phyloP scores from a whole-genome alignment of 2,797 vertebrate genomes.

The Eulemur mongoz region DNA sequence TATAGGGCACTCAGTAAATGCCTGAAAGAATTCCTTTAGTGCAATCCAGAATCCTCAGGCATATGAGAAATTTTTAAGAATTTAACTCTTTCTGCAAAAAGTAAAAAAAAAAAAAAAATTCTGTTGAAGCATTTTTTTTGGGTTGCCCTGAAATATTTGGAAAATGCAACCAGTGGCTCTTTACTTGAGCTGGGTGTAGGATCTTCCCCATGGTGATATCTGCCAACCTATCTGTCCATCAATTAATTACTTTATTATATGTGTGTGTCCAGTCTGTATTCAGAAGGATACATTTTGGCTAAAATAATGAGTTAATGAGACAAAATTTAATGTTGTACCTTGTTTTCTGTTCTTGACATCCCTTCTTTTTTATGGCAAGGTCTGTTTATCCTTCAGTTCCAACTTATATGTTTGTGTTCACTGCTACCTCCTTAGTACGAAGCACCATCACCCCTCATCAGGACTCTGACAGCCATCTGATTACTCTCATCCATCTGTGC shows the following conservation, averaged over 20 bases:
- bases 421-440: not conserved
- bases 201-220: not conserved
- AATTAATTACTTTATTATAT: not conserved
- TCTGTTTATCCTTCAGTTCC: not conserved
- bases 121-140: not conserved
- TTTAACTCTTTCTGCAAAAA: not conserved
- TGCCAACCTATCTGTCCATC: not conserved
- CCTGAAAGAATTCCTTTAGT: not conserved
- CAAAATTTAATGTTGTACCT: not conserved
- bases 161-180: not conserved
- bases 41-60: not conserved
- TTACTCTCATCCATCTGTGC: not conserved
- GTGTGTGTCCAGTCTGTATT: not conserved
- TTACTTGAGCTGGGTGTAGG: not conserved
- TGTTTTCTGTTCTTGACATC: not conserved
- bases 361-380: not conserved
- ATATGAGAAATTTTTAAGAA: not conserved
- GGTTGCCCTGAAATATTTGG: not conserved
- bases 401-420: not conserved
- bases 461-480: not conserved
- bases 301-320: not conserved
- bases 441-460: not conserved
- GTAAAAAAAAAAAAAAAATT: too few relatives aligned
- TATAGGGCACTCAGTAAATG: not conserved
- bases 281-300: not conserved